Conservation (phyloP, 1,140 invertebrate species). For the Pogonomyrmex barbatus region DNA sequence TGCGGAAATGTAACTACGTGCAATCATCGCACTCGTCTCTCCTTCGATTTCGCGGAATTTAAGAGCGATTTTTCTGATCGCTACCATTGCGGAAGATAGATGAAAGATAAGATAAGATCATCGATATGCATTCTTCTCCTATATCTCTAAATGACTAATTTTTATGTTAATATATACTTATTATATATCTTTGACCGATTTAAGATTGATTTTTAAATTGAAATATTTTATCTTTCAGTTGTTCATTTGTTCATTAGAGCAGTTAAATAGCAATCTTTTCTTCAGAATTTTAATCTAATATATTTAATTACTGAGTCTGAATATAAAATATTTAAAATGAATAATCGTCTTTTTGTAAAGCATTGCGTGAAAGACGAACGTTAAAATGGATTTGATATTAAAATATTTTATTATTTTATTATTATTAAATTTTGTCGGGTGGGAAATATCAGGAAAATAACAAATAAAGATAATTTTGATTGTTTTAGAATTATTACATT, state of each 20-base stretch:
- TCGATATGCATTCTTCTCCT: not conserved
- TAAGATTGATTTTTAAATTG: not conserved
- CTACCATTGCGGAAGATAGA: conserved; percentile 10
- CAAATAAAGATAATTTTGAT: not conserved
- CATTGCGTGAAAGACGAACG: not conserved
- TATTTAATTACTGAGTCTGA: not conserved
- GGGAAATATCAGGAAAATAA: not conserved
- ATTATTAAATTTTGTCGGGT: not conserved
- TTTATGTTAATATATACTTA: not conserved
- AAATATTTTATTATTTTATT: conserved; percentile 12
- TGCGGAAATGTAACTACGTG: conserved; percentile 51
- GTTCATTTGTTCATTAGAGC: not conserved
- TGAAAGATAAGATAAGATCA: not conserved
- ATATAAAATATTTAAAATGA: conserved; percentile 24
- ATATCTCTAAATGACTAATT: not conserved
- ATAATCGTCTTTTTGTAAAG: not conserved
- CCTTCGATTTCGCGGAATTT: conserved; percentile 57
- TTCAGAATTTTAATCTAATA: not conserved
- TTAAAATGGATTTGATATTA: not conserved
- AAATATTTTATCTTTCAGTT: not conserved
- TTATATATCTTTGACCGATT: not conserved
- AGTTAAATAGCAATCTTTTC: not conserved
- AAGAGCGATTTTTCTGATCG: conserved; percentile 35
- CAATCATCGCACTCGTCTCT: conserved; percentile 24
- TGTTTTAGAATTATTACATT: not conserved